Conservation (phyloP, 1,140 invertebrate species). For the Phenacoccus solenopsis region DNA sequence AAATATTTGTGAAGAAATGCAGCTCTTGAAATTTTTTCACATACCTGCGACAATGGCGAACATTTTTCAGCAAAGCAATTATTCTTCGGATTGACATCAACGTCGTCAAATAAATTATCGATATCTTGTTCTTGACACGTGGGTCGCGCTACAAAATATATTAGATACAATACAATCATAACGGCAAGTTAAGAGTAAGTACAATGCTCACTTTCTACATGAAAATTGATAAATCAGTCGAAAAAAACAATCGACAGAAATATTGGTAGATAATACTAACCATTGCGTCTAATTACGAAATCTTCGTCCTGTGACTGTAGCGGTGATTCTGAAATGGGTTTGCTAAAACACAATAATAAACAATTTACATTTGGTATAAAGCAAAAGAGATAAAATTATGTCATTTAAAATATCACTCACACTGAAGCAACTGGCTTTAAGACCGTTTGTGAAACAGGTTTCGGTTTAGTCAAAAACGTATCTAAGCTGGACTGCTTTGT, state of each 20-base stretch:
- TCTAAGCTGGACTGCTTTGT: background rate
- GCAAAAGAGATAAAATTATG: background rate
- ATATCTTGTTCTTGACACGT: background rate
- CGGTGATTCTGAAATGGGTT: too few species aligned
- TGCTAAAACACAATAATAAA: background rate
- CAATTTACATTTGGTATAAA: background rate
- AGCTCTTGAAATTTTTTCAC: background rate
- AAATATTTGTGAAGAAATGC: background rate
- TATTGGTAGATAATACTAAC: background rate
- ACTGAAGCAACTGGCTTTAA: background rate
- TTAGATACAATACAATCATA: background rate
- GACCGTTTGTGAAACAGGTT: background rate
- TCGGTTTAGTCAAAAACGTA: background rate
- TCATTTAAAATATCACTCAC: background rate
- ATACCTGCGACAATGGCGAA: background rate
- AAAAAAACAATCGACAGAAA: background rate
- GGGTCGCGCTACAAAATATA: background rate
- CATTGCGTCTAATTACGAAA: too few species aligned
- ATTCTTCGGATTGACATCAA: background rate
- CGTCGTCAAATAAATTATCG: background rate
- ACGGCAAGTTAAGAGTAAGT: background rate
- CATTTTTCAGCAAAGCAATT: background rate
- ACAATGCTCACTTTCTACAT: too few species aligned
- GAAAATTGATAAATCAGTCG: background rate
- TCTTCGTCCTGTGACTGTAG: too few species aligned